Evolutionary conservation across 2,113 vertebrate genomes (phyloP), one percentile per base, ranked within the genome.

Genomic region (Verasper variegatus): DNA sequence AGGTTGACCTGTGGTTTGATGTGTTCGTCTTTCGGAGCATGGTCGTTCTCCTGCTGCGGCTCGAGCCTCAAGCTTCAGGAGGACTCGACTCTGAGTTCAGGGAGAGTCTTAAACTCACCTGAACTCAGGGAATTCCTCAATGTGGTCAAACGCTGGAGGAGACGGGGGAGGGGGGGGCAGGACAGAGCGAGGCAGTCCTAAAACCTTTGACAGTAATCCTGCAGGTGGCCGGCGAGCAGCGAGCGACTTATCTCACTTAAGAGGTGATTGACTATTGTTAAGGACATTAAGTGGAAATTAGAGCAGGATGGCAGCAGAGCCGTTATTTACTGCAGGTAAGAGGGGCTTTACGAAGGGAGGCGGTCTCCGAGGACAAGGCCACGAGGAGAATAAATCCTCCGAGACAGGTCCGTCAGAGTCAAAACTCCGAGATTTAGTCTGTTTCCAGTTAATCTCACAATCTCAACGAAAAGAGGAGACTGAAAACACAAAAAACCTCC

Each of bases 241-340:
- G 12, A 13, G 40, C 0, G 26, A 62, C 75, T 92, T 56, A 89
- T 85, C 88, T 78, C 73, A 87, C 54, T 90, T 86, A 83, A 74
- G 56, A 82, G 51, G 60, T 27, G 74, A 84, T 40, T 74, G 78
- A 80, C 74, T 59, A 64, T 73, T 62, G 61, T 79, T 83, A 74
- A 89, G 62, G 76, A 45, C 74, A 69, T 89, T 88, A 85, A 75
- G 54, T 2, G 78, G 62, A 84, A 81, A 75, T 62, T 71, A 67
- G 73, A 80, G 57, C 74, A 52, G 64, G 73, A 70, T 10, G 5
- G 15, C 80, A 78, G 57, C 74, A 52, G 64, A 75, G 72, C 15
- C 8, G 18, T 83, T 74, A 68, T 47, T 85, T 78, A 80, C 57
- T 21, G 58, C 45, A 49, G 71, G 74, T 71, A 75, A 79, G 18